Evolutionary conservation across 2,113 vertebrate species (phyloP).

Genomic region (Onychostoma macrolepis): DNA sequence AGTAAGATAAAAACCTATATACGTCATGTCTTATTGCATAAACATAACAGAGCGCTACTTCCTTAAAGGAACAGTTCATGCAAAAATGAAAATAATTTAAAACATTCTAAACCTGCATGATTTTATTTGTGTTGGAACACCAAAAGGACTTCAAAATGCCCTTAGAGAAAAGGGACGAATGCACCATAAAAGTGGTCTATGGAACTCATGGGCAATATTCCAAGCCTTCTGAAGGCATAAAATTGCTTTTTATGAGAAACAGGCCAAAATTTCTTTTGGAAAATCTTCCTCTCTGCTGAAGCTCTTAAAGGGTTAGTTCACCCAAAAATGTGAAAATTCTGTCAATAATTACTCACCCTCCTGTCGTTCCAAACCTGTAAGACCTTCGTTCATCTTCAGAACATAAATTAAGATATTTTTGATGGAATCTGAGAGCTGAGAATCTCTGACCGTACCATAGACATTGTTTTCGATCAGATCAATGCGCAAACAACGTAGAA

Average conservation of each 20-base stretch:
- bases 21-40: not conserved
- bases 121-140: not conserved
- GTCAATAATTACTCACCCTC: no score
- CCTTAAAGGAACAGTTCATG: not conserved
- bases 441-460: no score
- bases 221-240: not conserved
- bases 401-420: no score
- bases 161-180: not conserved
- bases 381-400: no score
- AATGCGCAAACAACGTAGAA: no score
- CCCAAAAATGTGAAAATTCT: no score
- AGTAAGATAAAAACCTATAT: not conserved
- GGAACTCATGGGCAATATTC: not conserved
- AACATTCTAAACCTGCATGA: not conserved
- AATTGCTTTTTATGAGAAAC: not conserved
- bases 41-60: not conserved
- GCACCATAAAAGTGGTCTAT: not conserved
- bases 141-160: not conserved
- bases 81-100: not conserved
- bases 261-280: not conserved
- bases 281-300: not conserved
- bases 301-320: not conserved
- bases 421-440: no score
- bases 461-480: no score
- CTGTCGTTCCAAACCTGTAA: no score